Evolutionary conservation across 2,113 vertebrate species (phyloP).

Genomic region (Crocuta crocuta): DNA sequence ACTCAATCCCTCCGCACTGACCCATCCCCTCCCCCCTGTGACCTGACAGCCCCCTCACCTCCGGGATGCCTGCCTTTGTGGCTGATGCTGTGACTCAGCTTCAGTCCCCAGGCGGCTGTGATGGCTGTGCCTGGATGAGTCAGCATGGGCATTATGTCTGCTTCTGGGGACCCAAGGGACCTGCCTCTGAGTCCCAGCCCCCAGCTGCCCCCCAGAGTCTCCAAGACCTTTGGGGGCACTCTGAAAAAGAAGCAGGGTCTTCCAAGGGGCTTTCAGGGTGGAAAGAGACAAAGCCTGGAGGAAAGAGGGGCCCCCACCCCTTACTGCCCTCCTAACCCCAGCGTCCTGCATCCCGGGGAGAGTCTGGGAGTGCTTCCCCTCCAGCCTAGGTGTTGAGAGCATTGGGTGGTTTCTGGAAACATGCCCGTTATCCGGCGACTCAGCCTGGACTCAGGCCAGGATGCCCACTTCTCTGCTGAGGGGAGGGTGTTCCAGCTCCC

Average conservation of each 20-base stretch:
- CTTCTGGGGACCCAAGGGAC: conserved; percentile 5
- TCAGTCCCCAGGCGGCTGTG: neutral
- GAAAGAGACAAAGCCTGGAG: neutral
- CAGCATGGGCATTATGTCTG: neutral
- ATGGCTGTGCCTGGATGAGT: conserved; percentile 39
- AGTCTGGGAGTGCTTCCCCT: neutral
- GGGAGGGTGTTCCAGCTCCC: neutral
- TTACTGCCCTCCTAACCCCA: neutral
- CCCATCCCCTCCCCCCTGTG: neutral
- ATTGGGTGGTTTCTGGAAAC: neutral
- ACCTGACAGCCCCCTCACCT: neutral
- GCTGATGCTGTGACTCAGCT: neutral
- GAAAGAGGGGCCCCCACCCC: neutral
- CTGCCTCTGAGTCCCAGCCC: conserved; percentile 57
- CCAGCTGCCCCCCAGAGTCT: neutral
- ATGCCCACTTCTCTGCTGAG: neutral
- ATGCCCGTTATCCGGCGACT: neutral
- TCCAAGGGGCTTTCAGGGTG: neutral
- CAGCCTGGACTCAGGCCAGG: neutral
- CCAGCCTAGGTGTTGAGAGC: neutral
- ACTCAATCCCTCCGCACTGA: neutral
- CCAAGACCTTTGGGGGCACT: neutral
- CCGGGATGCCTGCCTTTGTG: neutral
- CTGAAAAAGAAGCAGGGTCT: neutral
- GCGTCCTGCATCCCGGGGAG: neutral